Conservation (phyloP, 2,113 vertebrate species). For the Hyperoodon ampullatus region DNA sequence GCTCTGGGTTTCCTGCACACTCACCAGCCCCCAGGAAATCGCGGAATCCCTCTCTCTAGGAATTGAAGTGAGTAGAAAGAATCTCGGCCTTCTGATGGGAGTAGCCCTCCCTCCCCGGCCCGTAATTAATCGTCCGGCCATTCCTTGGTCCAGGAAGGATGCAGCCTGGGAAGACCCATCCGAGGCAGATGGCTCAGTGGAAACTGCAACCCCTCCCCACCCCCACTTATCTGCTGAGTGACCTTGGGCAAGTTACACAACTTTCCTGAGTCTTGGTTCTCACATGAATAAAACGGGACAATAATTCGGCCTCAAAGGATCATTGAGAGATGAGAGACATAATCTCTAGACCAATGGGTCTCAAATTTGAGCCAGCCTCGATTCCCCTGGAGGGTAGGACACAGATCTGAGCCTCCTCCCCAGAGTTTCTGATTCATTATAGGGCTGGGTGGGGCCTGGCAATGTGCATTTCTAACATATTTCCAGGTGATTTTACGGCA, state of each 20-base stretch:
- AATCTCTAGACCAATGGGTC: background rate
- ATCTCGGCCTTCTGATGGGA: fast-evolving
- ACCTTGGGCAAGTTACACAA: background rate
- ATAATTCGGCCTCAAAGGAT: background rate
- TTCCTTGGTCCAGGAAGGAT: background rate
- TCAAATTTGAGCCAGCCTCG: background rate
- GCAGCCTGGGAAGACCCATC: background rate
- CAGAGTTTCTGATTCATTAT: background rate
- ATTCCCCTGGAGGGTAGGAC: background rate
- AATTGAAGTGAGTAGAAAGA: fast-evolving
- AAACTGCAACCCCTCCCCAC: background rate
- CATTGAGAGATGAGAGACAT: background rate
- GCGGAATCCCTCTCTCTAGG: background rate
- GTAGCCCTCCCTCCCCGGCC: background rate
- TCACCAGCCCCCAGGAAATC: background rate
- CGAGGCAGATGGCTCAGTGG: no score
- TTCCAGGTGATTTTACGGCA: background rate
- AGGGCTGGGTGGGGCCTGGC: background rate
- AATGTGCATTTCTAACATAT: background rate
- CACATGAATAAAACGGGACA: background rate
- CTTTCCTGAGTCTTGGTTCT: background rate
- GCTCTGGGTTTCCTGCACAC: background rate
- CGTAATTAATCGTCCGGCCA: fast-evolving
- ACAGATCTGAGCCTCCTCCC: background rate
- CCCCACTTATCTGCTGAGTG: background rate